Evolutionary conservation across 2,113 vertebrate genomes (phyloP).

Genomic region (Pongo pygmaeus): DNA sequence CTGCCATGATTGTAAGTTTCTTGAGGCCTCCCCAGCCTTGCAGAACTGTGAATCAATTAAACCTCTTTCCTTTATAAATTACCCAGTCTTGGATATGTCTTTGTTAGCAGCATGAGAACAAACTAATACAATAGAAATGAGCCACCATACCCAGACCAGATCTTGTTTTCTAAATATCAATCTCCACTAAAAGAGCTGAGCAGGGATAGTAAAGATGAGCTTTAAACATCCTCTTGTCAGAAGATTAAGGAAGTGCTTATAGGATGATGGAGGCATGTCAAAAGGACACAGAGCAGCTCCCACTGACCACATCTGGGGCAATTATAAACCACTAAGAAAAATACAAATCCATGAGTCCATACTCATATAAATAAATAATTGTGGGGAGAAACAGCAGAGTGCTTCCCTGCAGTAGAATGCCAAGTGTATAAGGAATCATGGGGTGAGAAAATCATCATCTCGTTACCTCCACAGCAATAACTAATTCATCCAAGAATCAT

Average conservation of each 20-base stretch:
- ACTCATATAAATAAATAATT: not conserved
- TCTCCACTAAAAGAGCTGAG: not conserved
- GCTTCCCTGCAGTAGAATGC: not conserved
- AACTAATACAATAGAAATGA: no score
- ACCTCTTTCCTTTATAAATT: no score
- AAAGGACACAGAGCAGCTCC: not conserved
- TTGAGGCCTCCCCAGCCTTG: no score
- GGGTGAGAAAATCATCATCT: not conserved
- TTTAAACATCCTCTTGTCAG: not conserved
- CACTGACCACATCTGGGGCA: not conserved
- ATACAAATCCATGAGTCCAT: not conserved
- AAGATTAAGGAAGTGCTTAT: not conserved
- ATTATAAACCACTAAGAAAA: not conserved
- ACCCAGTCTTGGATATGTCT: no score
- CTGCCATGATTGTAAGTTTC: no score
- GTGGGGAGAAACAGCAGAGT: not conserved
- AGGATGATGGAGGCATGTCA: not conserved
- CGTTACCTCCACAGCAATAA: not conserved
- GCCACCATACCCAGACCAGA: not conserved
- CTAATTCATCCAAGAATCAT: not conserved
- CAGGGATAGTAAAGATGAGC: not conserved
- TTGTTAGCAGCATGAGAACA: no score
- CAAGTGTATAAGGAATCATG: not conserved
- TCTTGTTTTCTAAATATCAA: slow-evolving; percentile 13
- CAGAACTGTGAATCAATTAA: no score